phyloP scores from a whole-genome alignment of 2,888 invertebrate genomes.

The Eudasyphora cyanicolor region DNA sequence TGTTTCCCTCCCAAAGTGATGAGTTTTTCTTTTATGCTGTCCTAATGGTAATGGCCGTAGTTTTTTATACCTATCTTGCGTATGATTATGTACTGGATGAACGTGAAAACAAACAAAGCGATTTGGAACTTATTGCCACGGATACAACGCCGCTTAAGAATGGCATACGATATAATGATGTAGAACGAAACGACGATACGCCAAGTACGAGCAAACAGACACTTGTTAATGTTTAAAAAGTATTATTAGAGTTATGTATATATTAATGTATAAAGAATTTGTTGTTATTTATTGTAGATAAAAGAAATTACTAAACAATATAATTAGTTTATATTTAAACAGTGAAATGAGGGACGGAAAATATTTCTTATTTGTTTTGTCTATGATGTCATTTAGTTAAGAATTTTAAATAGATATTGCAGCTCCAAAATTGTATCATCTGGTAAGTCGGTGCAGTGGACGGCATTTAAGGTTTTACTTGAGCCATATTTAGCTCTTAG shows the following conservation, averaged over 20 bases:
- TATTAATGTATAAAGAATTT: not conserved
- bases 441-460: conserved; percentile 95
- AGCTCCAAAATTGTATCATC: conserved; percentile 93
- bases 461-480: conserved; percentile 91
- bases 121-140: conserved; percentile 40
- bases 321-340: not conserved
- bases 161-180: not conserved
- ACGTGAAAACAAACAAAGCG: conserved; percentile 54
- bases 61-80: conserved; percentile 76
- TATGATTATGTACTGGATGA: conserved; percentile 75
- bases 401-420: conserved; percentile 89
- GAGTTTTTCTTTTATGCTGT: conserved; percentile 78
- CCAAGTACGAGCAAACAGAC: conserved; percentile 70
- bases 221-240: conserved; percentile 55
- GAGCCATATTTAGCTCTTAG: conserved; percentile 91
- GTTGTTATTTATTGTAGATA: conserved; percentile 32
- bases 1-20: conserved; percentile 74
- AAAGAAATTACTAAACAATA: conserved; percentile 33
- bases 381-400: conserved; percentile 73
- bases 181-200: conserved; percentile 58
- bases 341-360: conserved; percentile 2
- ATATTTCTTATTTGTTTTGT: not conserved
- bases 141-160: conserved; percentile 38
- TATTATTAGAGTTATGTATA: conserved; percentile 39
- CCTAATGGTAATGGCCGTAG: conserved; percentile 76